A percentile compares a stretch with the other conserved stretches of the same genome.
These are phyloP conservation scores for Thereva nobilitata DNA, from an alignment of 2,888 invertebrate species.

Conservation along the genomic window DNA sequence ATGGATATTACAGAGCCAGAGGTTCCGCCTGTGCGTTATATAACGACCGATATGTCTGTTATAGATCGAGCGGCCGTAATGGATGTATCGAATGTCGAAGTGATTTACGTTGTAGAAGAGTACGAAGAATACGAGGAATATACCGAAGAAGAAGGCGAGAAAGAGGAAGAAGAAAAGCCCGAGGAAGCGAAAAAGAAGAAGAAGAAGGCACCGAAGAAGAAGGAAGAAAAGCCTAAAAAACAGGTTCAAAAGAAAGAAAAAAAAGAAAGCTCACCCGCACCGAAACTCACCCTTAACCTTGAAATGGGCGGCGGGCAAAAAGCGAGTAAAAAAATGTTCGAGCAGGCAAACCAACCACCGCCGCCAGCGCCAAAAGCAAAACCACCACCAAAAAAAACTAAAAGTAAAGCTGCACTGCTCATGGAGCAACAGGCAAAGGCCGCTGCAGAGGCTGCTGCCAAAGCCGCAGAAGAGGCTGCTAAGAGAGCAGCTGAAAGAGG, in stretches of 20 bases:
- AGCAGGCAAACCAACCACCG: conserved; percentile 49
- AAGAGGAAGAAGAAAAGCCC: conserved; percentile 50
- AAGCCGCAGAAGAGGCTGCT: conserved; percentile 53
- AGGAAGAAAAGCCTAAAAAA: conserved; percentile 50
- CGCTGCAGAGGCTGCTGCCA: conserved; percentile 54
- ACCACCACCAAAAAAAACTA: conserved; percentile 53
- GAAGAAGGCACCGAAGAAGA: conserved; percentile 48
- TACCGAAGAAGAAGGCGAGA: conserved; percentile 49
- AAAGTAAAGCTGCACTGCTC: conserved; percentile 55
- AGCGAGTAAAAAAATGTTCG: conserved; percentile 56
- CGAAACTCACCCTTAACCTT: conserved; percentile 54
- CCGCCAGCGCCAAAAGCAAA: conserved; percentile 47
- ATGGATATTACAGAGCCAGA: conserved; percentile 58
- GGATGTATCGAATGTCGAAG: conserved; percentile 59
- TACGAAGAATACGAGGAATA: conserved; percentile 54
- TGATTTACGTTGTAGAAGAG: conserved; percentile 58
- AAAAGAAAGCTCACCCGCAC: conserved; percentile 55
- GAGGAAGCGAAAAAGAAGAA: conserved; percentile 39
- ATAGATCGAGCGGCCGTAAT: conserved; percentile 59
- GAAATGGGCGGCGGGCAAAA: conserved; percentile 55
- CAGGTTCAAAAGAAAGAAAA: conserved; percentile 54
- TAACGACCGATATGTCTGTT: conserved; percentile 58
- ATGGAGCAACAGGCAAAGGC: conserved; percentile 57
- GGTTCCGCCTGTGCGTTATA: conserved; percentile 55
- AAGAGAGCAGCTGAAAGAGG: conserved; percentile 51